A percentile compares a stretch with the other conserved stretches of the same genome.
Evolutionary conservation across 2,113 vertebrate species (phyloP).

Genomic region (Triplophysa rosa): DNA sequence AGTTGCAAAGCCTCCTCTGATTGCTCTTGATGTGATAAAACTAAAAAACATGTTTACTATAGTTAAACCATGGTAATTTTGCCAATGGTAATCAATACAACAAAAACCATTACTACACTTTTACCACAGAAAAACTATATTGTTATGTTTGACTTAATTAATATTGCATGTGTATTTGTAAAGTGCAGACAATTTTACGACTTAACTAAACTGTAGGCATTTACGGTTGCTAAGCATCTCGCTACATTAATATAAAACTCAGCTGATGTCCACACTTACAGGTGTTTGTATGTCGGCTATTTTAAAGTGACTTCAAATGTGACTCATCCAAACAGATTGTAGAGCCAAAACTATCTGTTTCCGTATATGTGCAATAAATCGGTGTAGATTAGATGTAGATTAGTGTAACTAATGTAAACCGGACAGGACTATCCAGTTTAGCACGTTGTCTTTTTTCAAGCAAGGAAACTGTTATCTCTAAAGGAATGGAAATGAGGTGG

Average conservation of each 20-base stretch:
- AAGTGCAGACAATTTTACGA: background rate
- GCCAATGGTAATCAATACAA: too few species aligned
- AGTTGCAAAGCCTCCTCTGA: too few species aligned
- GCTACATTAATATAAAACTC: background rate
- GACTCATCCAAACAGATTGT: background rate
- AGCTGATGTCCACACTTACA: background rate
- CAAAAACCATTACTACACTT: too few species aligned
- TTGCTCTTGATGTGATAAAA: too few species aligned
- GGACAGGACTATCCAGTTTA: background rate
- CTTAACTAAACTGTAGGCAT: too few species aligned
- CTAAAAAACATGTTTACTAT: too few species aligned
- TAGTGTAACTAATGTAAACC: slow-evolving; percentile 7
- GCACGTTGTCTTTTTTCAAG: slow-evolving; percentile 14
- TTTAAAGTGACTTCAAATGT: background rate
- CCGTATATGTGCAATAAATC: background rate
- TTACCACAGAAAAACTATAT: too few species aligned
- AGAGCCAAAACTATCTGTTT: background rate
- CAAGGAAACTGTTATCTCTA: background rate
- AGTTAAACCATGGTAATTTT: too few species aligned
- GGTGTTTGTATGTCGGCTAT: background rate
- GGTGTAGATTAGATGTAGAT: background rate
- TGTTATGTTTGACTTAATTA: too few species aligned
- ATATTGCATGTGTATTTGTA: too few species aligned
- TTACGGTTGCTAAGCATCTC: background rate
- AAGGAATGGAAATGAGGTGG: slow-evolving; percentile 25